Conservation (phyloP, 2,888 invertebrate genomes). For the Psylliodes chrysocephalus region DNA sequence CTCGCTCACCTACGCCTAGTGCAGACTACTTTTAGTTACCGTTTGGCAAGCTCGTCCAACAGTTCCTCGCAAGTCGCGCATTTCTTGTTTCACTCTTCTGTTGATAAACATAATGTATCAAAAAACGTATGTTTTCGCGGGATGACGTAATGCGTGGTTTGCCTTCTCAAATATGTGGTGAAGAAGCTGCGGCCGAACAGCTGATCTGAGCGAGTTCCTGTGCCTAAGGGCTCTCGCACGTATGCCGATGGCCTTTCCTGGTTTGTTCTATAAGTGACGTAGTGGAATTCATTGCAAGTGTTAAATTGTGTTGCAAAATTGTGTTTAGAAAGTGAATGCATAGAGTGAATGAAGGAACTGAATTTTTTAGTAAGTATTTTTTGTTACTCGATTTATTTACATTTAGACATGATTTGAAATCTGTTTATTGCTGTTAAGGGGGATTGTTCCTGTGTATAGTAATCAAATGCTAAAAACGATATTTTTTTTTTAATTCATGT, state of each 20-base stretch:
- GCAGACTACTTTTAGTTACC: slow-evolving; percentile 32
- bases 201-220: slow-evolving; percentile 22
- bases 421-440: too few species aligned
- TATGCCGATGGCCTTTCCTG: not conserved
- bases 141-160: slow-evolving; percentile 11
- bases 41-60: slow-evolving; percentile 23
- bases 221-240: not conserved
- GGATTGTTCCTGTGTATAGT: too few species aligned
- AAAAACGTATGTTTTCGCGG: slow-evolving; percentile 10
- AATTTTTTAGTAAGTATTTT: not conserved
- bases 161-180: slow-evolving; percentile 16
- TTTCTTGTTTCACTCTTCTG: slow-evolving; percentile 16
- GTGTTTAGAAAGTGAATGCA: slow-evolving; percentile 25
- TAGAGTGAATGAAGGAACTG: not conserved
- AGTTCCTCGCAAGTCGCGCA: slow-evolving; percentile 17
- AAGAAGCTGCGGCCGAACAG: slow-evolving; percentile 20
- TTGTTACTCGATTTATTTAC: too few species aligned
- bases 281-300: slow-evolving; percentile 9
- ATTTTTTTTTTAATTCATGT: too few species aligned
- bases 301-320: slow-evolving; percentile 12
- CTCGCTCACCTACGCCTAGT: slow-evolving; percentile 30
- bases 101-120: slow-evolving; percentile 1
- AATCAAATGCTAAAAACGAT: too few species aligned
- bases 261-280: slow-evolving; percentile 10
- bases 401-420: too few species aligned